Percentiles rank a stretch among this genome's conserved stretches.
phyloP scores from a whole-genome alignment of 1,140 invertebrate species.

The Eumaeus atala region DNA sequence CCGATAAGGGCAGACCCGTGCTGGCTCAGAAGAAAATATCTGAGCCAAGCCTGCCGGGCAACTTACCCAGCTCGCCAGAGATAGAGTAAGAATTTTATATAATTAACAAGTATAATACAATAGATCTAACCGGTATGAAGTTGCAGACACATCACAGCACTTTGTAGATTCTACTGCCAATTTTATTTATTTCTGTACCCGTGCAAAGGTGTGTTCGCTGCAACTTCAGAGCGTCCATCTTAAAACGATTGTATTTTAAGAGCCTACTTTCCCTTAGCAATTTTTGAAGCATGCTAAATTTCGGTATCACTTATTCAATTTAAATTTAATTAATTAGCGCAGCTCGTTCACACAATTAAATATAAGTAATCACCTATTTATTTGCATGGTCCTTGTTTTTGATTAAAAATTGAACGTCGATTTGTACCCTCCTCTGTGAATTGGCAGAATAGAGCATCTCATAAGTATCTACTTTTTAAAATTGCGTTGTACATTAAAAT shows the following conservation, averaged over 20 bases:
- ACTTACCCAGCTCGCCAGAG: slow-evolving; percentile 79
- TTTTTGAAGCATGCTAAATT: slow-evolving; percentile 14
- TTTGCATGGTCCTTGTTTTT: slow-evolving; percentile 28
- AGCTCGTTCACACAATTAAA: neutral
- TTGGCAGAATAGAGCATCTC: slow-evolving; percentile 1
- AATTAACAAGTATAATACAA: neutral
- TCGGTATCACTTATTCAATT: neutral
- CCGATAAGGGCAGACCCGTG: slow-evolving; percentile 72
- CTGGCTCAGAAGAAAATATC: slow-evolving; percentile 62
- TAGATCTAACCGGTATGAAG: too few relatives aligned
- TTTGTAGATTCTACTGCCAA: too few relatives aligned
- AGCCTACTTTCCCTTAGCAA: neutral
- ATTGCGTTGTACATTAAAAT: too few relatives aligned
- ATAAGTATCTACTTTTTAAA: too few relatives aligned
- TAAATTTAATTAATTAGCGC: neutral
- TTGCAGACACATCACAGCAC: too few relatives aligned
- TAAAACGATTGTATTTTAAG: too few relatives aligned
- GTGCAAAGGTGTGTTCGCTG: too few relatives aligned
- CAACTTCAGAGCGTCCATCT: too few relatives aligned
- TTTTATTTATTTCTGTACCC: too few relatives aligned
- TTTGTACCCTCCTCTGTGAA: neutral
- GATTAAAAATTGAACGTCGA: neutral
- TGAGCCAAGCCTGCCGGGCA: slow-evolving; percentile 53
- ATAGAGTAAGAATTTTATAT: slow-evolving; percentile 72
- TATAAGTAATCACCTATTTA: slow-evolving; percentile 28